phyloP scores from a whole-genome alignment of 2,113 vertebrate genomes.

The Limnothrissa miodon region DNA sequence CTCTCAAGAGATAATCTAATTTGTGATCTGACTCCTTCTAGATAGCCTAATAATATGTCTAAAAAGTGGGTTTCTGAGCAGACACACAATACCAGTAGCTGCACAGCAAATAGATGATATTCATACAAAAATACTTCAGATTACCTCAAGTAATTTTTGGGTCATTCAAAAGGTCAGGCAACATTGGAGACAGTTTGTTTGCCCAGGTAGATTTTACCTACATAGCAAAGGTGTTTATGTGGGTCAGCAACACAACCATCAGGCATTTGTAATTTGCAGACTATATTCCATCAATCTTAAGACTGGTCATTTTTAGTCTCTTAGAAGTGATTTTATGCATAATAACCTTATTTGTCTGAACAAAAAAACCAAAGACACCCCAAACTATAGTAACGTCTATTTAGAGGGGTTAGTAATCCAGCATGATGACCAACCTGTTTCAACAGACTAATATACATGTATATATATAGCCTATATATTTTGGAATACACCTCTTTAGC shows the following conservation, averaged over 20 bases:
- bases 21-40: constrained; percentile 35
- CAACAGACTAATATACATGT: too few relatives aligned
- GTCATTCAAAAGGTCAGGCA: too few relatives aligned
- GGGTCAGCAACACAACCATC: background rate
- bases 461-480: too few relatives aligned
- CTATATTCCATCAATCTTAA: too few relatives aligned
- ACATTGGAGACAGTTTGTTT: background rate
- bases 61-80: background rate
- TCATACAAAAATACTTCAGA: too few relatives aligned
- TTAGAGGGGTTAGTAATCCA: background rate
- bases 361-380: background rate
- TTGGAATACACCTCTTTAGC: too few relatives aligned
- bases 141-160: too few relatives aligned
- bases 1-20: constrained; percentile 53
- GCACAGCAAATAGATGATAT: too few relatives aligned
- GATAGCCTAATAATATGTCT: constrained; percentile 53
- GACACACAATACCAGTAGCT: background rate
- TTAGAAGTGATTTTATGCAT: too few relatives aligned
- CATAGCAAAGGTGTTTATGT: background rate
- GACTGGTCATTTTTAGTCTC: too few relatives aligned
- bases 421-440: background rate
- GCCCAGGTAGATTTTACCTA: background rate
- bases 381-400: background rate
- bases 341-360: background rate
- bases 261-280: too few relatives aligned